These are phyloP conservation scores for Apodemia mormo DNA, from an alignment of 2,888 invertebrate species.

Conservation along the genomic window DNA sequence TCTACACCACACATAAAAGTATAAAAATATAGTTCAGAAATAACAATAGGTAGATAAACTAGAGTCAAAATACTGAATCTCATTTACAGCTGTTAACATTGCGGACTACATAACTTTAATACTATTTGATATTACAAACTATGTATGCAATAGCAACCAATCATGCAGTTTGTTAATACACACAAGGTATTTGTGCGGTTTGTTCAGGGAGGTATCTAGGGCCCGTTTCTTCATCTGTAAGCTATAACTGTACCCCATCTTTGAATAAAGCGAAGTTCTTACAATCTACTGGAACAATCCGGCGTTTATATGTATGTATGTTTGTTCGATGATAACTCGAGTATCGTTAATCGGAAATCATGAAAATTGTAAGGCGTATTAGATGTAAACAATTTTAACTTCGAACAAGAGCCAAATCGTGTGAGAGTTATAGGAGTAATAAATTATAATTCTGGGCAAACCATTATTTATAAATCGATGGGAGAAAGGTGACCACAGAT, in stretches of 20 bases:
- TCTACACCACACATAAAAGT: neutral
- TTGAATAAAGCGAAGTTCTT: neutral
- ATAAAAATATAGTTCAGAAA: neutral
- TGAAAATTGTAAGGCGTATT: no score
- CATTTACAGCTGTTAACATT: neutral
- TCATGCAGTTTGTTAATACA: neutral
- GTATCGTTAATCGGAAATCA: no score
- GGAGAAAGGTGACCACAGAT: no score
- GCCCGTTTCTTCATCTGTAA: neutral
- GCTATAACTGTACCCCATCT: neutral
- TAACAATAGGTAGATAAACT: neutral
- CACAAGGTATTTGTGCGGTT: neutral
- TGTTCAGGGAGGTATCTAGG: neutral
- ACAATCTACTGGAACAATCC: no score
- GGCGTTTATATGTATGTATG: neutral
- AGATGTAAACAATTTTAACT: no score
- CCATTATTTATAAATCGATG: no score
- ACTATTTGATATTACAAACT: constrained; percentile 9
- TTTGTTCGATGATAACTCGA: no score
- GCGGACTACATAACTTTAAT: constrained; percentile 5
- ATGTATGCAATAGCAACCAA: constrained; percentile 1
- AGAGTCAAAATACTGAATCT: neutral
- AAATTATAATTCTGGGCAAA: no score
- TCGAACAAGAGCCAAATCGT: no score
- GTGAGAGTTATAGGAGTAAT: no score